These are phyloP conservation scores for Protomyctophum bolini DNA, from an alignment of 2,113 vertebrate species.

Conservation along the genomic window DNA sequence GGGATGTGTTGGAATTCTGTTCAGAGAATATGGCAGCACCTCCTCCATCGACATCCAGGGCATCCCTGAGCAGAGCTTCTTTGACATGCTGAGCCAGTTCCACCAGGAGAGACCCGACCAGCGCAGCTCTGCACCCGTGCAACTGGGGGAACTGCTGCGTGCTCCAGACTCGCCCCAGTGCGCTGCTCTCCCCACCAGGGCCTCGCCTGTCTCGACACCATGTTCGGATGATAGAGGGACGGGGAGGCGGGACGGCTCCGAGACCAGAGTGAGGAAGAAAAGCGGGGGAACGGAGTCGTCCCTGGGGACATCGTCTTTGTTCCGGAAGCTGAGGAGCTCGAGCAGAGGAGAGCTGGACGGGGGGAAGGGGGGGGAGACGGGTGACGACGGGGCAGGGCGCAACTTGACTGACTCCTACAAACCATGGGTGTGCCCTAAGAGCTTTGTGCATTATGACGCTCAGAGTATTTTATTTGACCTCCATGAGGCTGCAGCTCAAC, in stretches of 20 bases:
- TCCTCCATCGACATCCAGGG: slow-evolving; percentile 93
- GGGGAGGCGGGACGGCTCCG: slow-evolving; percentile 60
- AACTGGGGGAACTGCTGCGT: slow-evolving; percentile 72
- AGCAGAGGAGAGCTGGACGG: slow-evolving; percentile 76
- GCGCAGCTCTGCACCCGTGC: slow-evolving; percentile 56
- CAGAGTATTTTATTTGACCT: slow-evolving; percentile 93
- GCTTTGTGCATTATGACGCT: slow-evolving; percentile 90
- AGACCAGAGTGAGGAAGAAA: slow-evolving; percentile 82
- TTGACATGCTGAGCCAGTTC: slow-evolving; percentile 88
- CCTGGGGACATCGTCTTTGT: slow-evolving; percentile 83
- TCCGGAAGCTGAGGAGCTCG: slow-evolving; percentile 83
- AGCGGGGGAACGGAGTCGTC: slow-evolving; percentile 77
- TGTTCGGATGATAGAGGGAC: slow-evolving; percentile 51
- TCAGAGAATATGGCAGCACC: slow-evolving; percentile 93
- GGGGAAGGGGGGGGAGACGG: slow-evolving; percentile 55
- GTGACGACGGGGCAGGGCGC: slow-evolving; percentile 58
- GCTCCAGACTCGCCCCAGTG: slow-evolving; percentile 18
- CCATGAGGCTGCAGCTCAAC: slow-evolving; percentile 78
- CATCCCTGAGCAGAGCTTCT: slow-evolving; percentile 89
- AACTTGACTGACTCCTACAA: slow-evolving; percentile 60
- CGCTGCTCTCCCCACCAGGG: slow-evolving; percentile 32
- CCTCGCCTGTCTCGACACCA: slow-evolving; percentile 41
- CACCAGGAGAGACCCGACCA: slow-evolving; percentile 80
- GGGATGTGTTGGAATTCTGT: slow-evolving; percentile 70
- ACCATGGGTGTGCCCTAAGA: slow-evolving; percentile 85